These are phyloP conservation scores for Sebastes steindachneri DNA, from an alignment of 2,797 vertebrate genomes.

Conservation along the genomic window DNA sequence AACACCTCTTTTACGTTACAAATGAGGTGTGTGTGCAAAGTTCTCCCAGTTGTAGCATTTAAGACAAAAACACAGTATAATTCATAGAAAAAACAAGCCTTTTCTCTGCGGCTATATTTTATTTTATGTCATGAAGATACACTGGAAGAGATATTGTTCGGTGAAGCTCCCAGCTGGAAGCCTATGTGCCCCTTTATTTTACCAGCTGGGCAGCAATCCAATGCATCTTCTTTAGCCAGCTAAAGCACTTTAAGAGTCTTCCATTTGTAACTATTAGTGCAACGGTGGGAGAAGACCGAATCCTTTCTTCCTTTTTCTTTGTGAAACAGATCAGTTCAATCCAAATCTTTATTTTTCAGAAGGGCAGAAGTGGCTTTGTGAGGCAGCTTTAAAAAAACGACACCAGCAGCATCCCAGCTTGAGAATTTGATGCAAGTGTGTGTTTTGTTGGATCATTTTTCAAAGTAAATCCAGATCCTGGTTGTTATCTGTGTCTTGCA, in stretches of 20 bases:
- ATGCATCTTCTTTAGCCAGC: slow-evolving; percentile 45
- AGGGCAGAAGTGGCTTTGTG: slow-evolving; percentile 20
- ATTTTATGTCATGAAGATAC: slow-evolving; percentile 2
- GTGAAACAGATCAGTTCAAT: slow-evolving; percentile 16
- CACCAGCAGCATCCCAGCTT: background rate
- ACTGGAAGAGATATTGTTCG: background rate
- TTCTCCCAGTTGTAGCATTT: background rate
- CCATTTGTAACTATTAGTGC: slow-evolving; percentile 57
- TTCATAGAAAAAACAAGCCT: slow-evolving; percentile 1
- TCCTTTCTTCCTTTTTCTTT: slow-evolving; percentile 1
- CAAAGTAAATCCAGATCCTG: slow-evolving; percentile 1
- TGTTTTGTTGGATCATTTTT: slow-evolving; percentile 7
- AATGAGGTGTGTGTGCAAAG: background rate
- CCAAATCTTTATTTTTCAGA: slow-evolving; percentile 41
- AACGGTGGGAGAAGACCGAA: slow-evolving; percentile 17
- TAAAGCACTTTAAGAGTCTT: slow-evolving; percentile 32
- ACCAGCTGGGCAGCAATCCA: slow-evolving; percentile 20
- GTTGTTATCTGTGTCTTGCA: background rate
- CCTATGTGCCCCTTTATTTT: background rate
- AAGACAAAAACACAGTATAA: background rate
- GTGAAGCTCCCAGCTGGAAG: slow-evolving; percentile 22
- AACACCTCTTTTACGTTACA: background rate
- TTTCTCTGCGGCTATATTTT: slow-evolving; percentile 1
- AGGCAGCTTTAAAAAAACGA: slow-evolving; percentile 2
- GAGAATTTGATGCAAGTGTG: background rate